These are phyloP conservation scores for Puntigrus tetrazona DNA, from an alignment of 2,113 vertebrate genomes.

Conservation along the genomic window DNA sequence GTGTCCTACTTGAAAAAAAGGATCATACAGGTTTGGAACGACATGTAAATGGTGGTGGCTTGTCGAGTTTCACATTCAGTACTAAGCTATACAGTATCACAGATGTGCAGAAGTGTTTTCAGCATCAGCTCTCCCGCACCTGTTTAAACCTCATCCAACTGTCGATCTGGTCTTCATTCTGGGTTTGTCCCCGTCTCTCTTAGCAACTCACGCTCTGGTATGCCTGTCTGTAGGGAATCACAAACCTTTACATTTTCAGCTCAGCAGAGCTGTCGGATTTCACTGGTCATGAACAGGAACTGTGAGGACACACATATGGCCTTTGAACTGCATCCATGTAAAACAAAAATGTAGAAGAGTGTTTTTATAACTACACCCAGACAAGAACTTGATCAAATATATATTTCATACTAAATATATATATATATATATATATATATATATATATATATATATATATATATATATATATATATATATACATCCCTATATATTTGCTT, in stretches of 20 bases:
- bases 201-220: constrained; percentile 16
- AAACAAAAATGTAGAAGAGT: constrained; percentile 10
- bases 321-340: constrained; percentile 9
- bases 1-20: background rate
- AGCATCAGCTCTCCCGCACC: constrained; percentile 10
- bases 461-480: no score
- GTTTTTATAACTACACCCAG: background rate
- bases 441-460: no score
- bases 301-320: constrained; percentile 17
- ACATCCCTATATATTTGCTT: background rate
- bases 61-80: background rate
- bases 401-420: no score
- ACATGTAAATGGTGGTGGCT: background rate
- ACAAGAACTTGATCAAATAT: background rate
- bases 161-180: constrained; percentile 9
- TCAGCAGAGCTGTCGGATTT: background rate
- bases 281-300: background rate
- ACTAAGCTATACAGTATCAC: background rate
- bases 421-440: no score
- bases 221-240: background rate
- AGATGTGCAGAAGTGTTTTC: constrained; percentile 4
- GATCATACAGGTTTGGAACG: background rate
- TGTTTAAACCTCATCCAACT: background rate
- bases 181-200: background rate
- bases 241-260: background rate